A percentile compares a stretch with the other conserved stretches of the same genome.
Evolutionary conservation across 1,140 invertebrate genomes (phyloP).

Genomic region (Myzus persicae): DNA sequence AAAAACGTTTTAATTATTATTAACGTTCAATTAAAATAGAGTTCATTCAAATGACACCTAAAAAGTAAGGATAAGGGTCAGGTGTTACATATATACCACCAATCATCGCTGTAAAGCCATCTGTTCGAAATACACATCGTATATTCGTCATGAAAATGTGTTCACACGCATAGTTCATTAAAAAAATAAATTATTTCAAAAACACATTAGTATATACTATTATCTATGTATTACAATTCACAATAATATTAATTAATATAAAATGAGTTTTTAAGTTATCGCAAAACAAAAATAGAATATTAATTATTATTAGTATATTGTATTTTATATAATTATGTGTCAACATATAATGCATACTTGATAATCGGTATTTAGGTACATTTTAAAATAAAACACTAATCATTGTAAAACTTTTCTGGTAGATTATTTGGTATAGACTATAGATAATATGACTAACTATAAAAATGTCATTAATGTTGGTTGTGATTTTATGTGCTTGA

Average conservation of each 20-base stretch:
- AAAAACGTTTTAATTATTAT: background rate
- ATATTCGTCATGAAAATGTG: background rate
- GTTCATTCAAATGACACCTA: background rate
- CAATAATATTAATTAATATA: background rate
- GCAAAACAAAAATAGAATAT: background rate
- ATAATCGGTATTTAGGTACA: too few relatives aligned
- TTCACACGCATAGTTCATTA: constrained; percentile 19
- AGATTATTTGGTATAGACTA: too few relatives aligned
- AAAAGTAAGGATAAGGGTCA: constrained; percentile 10
- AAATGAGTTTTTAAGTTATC: background rate
- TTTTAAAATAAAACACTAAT: background rate
- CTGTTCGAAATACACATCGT: constrained; percentile 3
- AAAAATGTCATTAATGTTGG: background rate
- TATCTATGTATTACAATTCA: too few relatives aligned
- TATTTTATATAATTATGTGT: background rate
- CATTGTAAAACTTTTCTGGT: background rate
- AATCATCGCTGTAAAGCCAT: background rate
- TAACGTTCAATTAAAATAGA: constrained; percentile 30
- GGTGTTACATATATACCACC: background rate
- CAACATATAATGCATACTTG: too few relatives aligned
- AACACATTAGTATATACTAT: constrained; percentile 4
- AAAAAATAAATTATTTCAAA: constrained; percentile 16
- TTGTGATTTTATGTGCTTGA: background rate
- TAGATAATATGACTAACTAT: background rate
- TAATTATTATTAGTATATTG: background rate